Evolutionary conservation across 2,113 vertebrate genomes (phyloP).

Genomic region (Pelusios castaneus): DNA sequence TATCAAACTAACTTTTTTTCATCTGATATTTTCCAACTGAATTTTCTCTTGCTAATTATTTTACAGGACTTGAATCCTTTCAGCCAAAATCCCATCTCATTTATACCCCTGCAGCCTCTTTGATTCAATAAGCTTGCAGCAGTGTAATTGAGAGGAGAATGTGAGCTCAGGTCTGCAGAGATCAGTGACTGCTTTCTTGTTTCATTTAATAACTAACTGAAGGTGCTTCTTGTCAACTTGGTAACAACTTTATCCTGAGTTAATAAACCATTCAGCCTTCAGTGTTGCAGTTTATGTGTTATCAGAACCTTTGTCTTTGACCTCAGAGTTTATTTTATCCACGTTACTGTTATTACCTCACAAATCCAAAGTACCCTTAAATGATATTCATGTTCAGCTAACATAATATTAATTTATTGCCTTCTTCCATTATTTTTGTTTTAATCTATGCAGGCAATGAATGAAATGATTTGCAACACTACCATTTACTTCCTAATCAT

Average conservation of each 20-base stretch:
- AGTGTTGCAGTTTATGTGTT: neutral
- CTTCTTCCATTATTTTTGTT: slow-evolving; percentile 16
- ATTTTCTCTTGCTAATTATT: neutral
- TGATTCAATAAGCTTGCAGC: neutral
- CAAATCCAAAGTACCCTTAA: neutral
- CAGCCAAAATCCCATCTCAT: neutral
- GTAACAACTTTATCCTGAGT: slow-evolving; percentile 7
- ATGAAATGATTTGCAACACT: neutral
- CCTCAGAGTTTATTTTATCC: neutral
- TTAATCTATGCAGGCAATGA: neutral
- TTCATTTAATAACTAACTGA: slow-evolving; percentile 14
- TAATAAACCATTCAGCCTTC: neutral
- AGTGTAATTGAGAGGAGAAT: neutral
- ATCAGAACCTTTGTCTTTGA: slow-evolving; percentile 24
- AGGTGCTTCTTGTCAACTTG: slow-evolving; percentile 15
- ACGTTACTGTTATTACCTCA: neutral
- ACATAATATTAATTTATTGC: slow-evolving; percentile 22
- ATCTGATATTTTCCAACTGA: neutral
- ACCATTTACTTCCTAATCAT: neutral
- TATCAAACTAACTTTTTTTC: neutral
- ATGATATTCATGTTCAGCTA: slow-evolving; percentile 10
- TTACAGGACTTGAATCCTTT: neutral
- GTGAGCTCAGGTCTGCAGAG: neutral
- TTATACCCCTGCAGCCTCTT: neutral
- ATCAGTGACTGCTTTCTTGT: neutral